These are phyloP conservation scores for Pantherophis alleghaniensis DNA, from an alignment of 2,797 vertebrate genomes.

Conservation along the genomic window DNA sequence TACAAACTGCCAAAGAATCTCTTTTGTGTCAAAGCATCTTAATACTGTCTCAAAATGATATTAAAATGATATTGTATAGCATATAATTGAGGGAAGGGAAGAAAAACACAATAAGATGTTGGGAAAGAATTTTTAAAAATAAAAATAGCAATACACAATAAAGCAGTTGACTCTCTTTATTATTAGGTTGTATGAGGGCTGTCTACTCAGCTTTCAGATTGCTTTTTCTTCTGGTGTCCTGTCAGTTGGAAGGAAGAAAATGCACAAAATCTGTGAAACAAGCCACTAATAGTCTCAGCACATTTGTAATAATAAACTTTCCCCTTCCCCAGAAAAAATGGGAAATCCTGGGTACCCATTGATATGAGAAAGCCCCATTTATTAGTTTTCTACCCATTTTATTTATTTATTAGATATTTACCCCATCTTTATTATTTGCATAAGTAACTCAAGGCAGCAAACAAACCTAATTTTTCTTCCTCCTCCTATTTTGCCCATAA, in stretches of 20 bases:
- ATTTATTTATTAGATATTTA: neutral
- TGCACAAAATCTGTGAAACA: neutral
- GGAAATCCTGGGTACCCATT: neutral
- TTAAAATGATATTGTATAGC: slow-evolving; percentile 36
- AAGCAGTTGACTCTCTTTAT: neutral
- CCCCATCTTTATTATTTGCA: neutral
- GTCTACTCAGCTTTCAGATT: neutral
- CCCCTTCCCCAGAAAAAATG: neutral
- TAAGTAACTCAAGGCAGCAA: neutral
- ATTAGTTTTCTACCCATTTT: neutral
- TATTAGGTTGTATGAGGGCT: neutral
- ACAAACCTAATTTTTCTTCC: neutral
- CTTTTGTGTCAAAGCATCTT: slow-evolving; percentile 28
- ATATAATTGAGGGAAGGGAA: neutral
- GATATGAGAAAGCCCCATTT: neutral
- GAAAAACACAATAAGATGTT: neutral
- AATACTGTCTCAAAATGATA: slow-evolving; percentile 44
- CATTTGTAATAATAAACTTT: neutral
- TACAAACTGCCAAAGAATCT: slow-evolving; percentile 37
- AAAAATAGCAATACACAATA: neutral
- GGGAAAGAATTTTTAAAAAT: neutral
- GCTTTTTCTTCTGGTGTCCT: neutral
- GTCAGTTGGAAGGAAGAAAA: neutral
- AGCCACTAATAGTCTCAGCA: neutral
- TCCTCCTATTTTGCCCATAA: neutral